These are phyloP conservation scores for Cactoblastis cactorum DNA, from an alignment of 2,888 invertebrate genomes.

Conservation along the genomic window DNA sequence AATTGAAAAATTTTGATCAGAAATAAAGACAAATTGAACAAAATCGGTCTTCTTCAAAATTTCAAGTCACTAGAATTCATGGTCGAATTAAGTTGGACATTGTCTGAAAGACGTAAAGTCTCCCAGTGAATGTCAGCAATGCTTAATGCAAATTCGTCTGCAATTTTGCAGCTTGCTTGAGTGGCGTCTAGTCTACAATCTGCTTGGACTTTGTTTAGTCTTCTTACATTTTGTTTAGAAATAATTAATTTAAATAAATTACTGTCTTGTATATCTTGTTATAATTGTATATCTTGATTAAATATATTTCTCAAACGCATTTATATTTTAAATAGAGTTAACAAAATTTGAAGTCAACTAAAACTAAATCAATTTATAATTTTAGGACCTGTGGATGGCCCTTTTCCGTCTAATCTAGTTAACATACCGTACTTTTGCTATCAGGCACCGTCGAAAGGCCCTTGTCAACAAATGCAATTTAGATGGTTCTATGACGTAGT, in stretches of 20 bases:
- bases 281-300: neutral
- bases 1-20: too few species aligned
- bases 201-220: neutral
- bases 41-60: too few species aligned
- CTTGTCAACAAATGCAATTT: conserved; percentile 43
- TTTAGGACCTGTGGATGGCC: conserved; percentile 58
- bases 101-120: conserved; percentile 5
- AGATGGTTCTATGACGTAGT: conserved; percentile 64
- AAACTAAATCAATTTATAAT: conserved; percentile 17
- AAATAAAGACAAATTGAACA: too few species aligned
- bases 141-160: conserved; percentile 4
- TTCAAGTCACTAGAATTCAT: neutral
- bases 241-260: too few species aligned
- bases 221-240: neutral
- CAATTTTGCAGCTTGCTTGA: neutral
- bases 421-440: conserved; percentile 68
- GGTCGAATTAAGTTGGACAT: neutral
- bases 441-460: conserved; percentile 58
- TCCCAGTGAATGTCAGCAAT: conserved; percentile 1
- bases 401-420: conserved; percentile 54
- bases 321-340: neutral
- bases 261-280: too few species aligned
- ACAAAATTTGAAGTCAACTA: too few species aligned
- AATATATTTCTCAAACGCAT: neutral
- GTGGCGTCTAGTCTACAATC: neutral